phyloP scores from a whole-genome alignment of 1,140 invertebrate genomes.

The Harlomillsia oculata region DNA sequence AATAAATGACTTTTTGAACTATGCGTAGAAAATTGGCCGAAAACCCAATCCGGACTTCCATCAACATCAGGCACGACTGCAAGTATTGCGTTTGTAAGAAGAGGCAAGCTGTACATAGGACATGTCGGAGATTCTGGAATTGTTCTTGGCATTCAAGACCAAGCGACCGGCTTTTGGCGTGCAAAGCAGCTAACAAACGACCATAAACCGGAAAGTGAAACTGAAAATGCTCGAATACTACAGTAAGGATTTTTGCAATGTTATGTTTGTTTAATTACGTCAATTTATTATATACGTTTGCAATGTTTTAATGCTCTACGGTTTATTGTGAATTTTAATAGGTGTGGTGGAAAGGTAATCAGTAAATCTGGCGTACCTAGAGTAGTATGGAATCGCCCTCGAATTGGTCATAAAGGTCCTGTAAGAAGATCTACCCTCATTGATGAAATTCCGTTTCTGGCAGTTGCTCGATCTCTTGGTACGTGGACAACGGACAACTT shows the following conservation, averaged over 20 bases:
- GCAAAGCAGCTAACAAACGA: conserved; percentile 73
- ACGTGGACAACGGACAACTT: conserved; percentile 27
- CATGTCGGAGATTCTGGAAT: conserved; percentile 96
- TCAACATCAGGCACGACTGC: conserved; percentile 95
- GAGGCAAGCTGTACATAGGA: conserved; percentile 90
- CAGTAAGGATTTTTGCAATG: conserved; percentile 25
- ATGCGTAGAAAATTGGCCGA: conserved; percentile 80
- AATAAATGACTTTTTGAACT: conserved; percentile 14
- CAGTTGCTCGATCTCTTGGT: conserved; percentile 86
- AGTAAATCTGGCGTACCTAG: conserved; percentile 84
- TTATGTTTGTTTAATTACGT: neutral
- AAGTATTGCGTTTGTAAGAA: conserved; percentile 84
- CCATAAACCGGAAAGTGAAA: conserved; percentile 87
- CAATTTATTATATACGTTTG: neutral
- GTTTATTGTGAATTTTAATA: conserved; percentile 13
- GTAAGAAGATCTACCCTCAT: conserved; percentile 71
- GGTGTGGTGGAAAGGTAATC: conserved; percentile 50
- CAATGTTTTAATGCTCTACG: conserved; percentile 6
- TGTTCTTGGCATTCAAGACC: conserved; percentile 69
- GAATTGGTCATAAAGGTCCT: conserved; percentile 55
- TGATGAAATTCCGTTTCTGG: conserved; percentile 92
- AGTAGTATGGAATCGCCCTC: conserved; percentile 79
- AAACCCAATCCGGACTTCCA: conserved; percentile 79
- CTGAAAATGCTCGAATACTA: conserved; percentile 72
- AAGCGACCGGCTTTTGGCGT: conserved; percentile 50